These are phyloP conservation scores for Vespertilio murinus DNA, from an alignment of 2,797 vertebrate genomes.

Conservation along the genomic window DNA sequence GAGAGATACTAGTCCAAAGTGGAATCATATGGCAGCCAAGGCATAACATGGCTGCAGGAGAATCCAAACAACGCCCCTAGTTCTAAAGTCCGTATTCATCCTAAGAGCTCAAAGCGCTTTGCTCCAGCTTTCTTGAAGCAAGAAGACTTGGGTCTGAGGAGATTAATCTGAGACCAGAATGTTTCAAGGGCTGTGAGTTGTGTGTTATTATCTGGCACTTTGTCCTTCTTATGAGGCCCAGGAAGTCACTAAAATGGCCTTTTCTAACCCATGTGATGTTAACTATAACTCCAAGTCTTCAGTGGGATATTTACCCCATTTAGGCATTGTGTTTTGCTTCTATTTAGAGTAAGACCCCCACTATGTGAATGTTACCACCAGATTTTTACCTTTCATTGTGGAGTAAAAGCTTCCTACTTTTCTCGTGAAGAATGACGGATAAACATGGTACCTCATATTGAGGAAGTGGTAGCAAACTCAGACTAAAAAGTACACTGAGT, in stretches of 20 bases:
- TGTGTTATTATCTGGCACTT: not conserved
- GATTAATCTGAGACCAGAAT: not conserved
- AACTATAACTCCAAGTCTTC: not conserved
- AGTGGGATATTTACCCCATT: not conserved
- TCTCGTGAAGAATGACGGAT: not conserved
- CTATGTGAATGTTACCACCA: not conserved
- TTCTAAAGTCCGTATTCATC: not conserved
- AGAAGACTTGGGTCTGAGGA: not conserved
- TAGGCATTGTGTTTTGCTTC: not conserved
- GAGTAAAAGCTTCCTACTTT: not conserved
- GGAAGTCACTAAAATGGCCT: not conserved
- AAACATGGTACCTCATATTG: not conserved
- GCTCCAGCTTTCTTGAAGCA: not conserved
- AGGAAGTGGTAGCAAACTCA: not conserved
- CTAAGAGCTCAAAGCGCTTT: not conserved
- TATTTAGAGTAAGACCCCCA: not conserved
- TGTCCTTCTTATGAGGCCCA: not conserved
- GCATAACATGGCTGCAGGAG: not conserved
- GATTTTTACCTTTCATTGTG: not conserved
- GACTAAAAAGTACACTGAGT: not conserved
- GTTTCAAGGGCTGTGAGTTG: not conserved
- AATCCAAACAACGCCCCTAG: not conserved
- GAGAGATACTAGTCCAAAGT: constrained; percentile 54
- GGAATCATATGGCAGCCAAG: constrained; percentile 52
- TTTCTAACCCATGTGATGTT: not conserved